Evolutionary conservation across 2,113 vertebrate genomes (phyloP), one percentile per base, ranked within the genome.

Genomic region (Psilopsiagon aurifrons): DNA sequence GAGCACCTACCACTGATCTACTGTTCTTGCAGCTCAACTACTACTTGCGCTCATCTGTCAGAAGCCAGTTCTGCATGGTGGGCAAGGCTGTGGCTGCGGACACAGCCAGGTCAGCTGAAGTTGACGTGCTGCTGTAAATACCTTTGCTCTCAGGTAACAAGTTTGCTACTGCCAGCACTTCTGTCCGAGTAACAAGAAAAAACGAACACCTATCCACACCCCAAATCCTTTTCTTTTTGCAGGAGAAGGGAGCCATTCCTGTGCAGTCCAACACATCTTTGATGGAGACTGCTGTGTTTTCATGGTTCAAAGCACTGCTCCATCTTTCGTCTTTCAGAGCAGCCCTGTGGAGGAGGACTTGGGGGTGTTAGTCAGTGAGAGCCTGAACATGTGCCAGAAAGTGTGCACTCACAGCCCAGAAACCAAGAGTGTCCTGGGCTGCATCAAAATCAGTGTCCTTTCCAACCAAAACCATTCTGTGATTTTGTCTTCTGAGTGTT

Each of bases 21-120:
- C 71, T 78, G 46, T 60, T 79, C 67, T 44, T 33, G 29, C 62
- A 77, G 37, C n/a, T 55, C 57, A 73, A 9, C 15, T 37, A 6
- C 57, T 64, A 14, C 46, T 73, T 6, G 0, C 1, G 2, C 19
- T 46, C 13, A 7, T 35, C 75, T 69, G 8, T 52, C 75, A 47
- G 44, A 9, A 13, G 39, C 17, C 4, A 0, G 29, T 44, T 73
- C 77, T 85, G 51, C 17, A 2, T 2, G 10, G 44, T 13, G 8
- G 52, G 18, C 20, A 66, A 49, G 70, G 35, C 67, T 74, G 87
- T 6, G 2, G 57, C 43, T 88, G 28, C 63, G 68, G 55, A 17
- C 43, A 46, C 0, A 0, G 0, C 25, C 4, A 1, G 39, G 37
- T 66, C 57, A 80, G 25, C 47, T 0, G 0, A 78, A 62, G 62